A percentile compares a stretch with the other conserved stretches of the same genome.
Evolutionary conservation across 2,797 vertebrate genomes (phyloP).

Genomic region (Chelon auratus): DNA sequence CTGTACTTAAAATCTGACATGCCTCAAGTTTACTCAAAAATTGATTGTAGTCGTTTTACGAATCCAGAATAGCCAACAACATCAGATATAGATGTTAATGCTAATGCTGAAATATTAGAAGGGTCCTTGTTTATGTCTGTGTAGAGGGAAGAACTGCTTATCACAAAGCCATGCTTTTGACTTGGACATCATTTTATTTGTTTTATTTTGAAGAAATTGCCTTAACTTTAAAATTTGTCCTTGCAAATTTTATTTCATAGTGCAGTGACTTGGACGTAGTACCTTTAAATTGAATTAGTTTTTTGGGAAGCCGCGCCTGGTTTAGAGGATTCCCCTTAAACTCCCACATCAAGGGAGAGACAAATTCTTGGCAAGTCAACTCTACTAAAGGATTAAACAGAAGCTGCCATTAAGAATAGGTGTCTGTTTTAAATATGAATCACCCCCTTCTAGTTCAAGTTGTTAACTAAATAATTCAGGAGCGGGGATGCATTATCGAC

Average conservation of each 20-base stretch:
- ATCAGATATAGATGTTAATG: too few species aligned
- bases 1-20: too few species aligned
- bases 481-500: conserved; percentile 81
- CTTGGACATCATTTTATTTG: neutral
- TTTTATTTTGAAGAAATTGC: neutral
- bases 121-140: too few species aligned
- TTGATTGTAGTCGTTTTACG: too few species aligned
- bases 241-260: neutral
- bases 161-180: neutral
- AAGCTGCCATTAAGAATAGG: conserved; percentile 82
- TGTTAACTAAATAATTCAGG: conserved; percentile 86
- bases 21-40: neutral
- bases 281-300: neutral
- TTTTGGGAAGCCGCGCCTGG: too few species aligned
- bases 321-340: neutral
- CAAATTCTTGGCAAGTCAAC: conserved; percentile 38
- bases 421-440: conserved; percentile 88
- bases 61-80: neutral
- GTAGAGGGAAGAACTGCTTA: neutral
- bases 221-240: neutral
- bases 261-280: neutral
- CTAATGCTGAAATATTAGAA: too few species aligned
- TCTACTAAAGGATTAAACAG: conserved; percentile 68
- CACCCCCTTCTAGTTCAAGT: conserved; percentile 80
- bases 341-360: conserved; percentile 44